Evolutionary conservation across 2,113 vertebrate species (phyloP).

Genomic region (Melanerpes formicivorus): DNA sequence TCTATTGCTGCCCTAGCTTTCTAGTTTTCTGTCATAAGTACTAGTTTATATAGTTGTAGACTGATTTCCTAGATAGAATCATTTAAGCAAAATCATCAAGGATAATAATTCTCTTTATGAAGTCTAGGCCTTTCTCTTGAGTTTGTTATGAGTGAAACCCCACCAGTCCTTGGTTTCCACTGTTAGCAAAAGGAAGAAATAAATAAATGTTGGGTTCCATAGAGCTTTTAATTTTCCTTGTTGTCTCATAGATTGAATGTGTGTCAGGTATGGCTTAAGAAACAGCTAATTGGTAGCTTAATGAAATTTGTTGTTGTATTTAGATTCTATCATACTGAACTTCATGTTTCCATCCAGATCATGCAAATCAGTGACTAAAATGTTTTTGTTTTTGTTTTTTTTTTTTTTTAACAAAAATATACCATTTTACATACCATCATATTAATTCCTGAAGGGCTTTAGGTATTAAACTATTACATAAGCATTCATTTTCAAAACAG

Average conservation of each 20-base stretch:
- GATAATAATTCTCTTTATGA: background rate
- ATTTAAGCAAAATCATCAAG: background rate
- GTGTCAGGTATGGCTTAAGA: background rate
- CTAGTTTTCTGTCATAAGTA: background rate
- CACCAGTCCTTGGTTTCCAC: background rate
- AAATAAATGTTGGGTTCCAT: background rate
- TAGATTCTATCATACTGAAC: background rate
- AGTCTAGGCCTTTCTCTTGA: background rate
- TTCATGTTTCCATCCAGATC: background rate
- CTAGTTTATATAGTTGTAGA: background rate
- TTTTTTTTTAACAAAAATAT: background rate
- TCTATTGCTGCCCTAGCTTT: background rate
- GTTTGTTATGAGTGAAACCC: background rate
- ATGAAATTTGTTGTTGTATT: background rate
- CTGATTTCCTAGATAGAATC: background rate
- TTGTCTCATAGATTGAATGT: background rate
- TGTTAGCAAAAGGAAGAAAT: background rate
- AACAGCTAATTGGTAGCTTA: slow-evolving; percentile 20
- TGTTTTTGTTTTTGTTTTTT: background rate
- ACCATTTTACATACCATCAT: background rate
- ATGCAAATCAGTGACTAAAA: background rate
- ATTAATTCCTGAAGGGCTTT: background rate
- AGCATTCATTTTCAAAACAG: background rate
- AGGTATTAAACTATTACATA: background rate
- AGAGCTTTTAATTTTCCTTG: background rate